Evolutionary conservation across 2,113 vertebrate species (phyloP).

Genomic region (Silurus meridionalis): DNA sequence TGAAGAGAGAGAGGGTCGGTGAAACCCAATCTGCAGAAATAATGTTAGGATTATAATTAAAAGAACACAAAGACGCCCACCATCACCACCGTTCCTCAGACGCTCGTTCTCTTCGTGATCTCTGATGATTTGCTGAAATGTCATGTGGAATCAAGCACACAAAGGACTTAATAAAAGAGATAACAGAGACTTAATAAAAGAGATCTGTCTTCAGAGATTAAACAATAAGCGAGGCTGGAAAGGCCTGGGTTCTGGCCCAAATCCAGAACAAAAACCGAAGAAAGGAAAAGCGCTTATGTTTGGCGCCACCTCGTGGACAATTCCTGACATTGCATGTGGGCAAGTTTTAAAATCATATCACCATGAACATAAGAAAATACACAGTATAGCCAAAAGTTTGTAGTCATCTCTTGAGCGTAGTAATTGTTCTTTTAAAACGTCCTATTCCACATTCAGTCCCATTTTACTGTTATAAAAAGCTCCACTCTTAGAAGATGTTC

Average conservation of each 20-base stretch:
- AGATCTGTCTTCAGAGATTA: slow-evolving; percentile 50
- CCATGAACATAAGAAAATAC: neutral
- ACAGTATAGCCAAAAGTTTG: too few species aligned
- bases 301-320: slow-evolving; percentile 33
- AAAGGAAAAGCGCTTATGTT: neutral
- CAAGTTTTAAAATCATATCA: neutral
- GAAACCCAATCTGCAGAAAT: slow-evolving; percentile 54
- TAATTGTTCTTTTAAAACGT: too few species aligned
- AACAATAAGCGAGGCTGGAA: slow-evolving; percentile 37
- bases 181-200: neutral
- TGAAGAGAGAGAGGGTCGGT: neutral
- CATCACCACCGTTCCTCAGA: slow-evolving; percentile 26
- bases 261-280: neutral
- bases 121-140: slow-evolving; percentile 40
- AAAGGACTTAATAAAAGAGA: slow-evolving; percentile 42
- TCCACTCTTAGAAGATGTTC: too few species aligned
- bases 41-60: slow-evolving; percentile 55
- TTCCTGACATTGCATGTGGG: neutral
- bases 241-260: slow-evolving; percentile 16
- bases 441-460: too few species aligned
- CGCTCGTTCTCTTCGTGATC: neutral
- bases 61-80: slow-evolving; percentile 49
- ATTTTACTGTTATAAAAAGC: too few species aligned
- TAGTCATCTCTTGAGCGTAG: too few species aligned
- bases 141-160: slow-evolving; percentile 40